phyloP scores from a whole-genome alignment of 2,113 vertebrate genomes.

The Arenaria interpres region DNA sequence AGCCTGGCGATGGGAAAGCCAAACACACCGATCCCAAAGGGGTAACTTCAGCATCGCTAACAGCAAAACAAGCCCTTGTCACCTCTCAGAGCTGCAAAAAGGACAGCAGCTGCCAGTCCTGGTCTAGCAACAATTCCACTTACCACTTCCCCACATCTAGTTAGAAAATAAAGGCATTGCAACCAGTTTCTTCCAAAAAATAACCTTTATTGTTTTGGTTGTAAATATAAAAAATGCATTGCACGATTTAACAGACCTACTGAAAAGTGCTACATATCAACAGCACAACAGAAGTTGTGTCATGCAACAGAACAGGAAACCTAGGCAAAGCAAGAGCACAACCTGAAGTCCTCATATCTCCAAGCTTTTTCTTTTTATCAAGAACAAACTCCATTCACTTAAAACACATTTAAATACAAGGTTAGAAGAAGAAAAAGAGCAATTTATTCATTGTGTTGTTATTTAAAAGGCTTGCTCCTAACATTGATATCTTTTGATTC shows the following conservation, averaged over 20 bases:
- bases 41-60: background rate
- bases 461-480: background rate
- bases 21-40: background rate
- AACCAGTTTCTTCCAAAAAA: conserved; percentile 70
- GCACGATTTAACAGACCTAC: conserved; percentile 75
- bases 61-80: background rate
- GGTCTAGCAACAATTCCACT: background rate
- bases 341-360: conserved; percentile 42
- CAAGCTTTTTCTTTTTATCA: background rate
- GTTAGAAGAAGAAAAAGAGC: conserved; percentile 13
- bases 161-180: background rate
- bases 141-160: background rate
- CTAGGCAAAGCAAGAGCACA: conserved; percentile 44
- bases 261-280: conserved; percentile 51
- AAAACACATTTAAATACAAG: conserved; percentile 39
- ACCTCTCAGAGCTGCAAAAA: background rate
- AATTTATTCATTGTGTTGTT: background rate
- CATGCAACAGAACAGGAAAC: conserved; percentile 31
- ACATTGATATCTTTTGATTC: background rate
- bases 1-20: background rate
- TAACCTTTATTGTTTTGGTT: conserved; percentile 78
- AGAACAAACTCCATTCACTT: conserved; percentile 7
- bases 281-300: conserved; percentile 28
- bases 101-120: background rate
- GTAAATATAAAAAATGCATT: conserved; percentile 78